Base-by-base conservation (phyloP, 2,113 vertebrate genomes). In the Rafetus swinhoei region DNA sequence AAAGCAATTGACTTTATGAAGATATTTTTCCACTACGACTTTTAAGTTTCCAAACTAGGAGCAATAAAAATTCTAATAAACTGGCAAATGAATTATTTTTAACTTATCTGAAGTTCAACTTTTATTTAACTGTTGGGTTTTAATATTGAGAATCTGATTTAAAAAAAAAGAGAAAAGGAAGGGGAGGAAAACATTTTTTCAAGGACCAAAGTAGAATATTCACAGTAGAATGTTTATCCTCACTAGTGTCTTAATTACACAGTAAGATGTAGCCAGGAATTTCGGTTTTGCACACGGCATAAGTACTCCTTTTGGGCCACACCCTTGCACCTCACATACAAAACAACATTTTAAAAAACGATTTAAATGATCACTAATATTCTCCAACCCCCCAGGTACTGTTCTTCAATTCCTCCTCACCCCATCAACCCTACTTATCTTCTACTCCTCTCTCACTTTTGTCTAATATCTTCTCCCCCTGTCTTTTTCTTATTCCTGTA, bases 31-130 rank as follows among this genome's bases (percentile, higher is more conserved):
- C 84, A 80, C 11, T 59, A 79, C 29, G 76, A 80, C 76, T 62
- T 45, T 82, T 57, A 76, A 5, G 29, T 86, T 93, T 94, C 83
- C 92, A 90, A 94, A 88, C 18, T 62, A 82, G 15, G 6, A 90
- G 65, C 14, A 96, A 82, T n/a, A 82, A 85, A 94, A 96, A 92
- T 39, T 56, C 55, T 90, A 84, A 62, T 94, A 32, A 92, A 88
- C 79, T 65, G 80, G 85, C 74, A 88, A 93, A 83, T 24, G 82
- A 27, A 76, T 89, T 12, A 9, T n/a, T 86, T 87, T 86, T 82
- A 83, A 85, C 3, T 65, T 35, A n/a, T 79, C 32, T n/a, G 90
- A 77, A 82, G 87, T 82, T 82, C 3, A 0, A n/a, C 53, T 69
- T 56, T 55, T 25, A 86, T 56, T 60, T 35, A 54, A 82, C 87